Evolutionary conservation across 2,888 invertebrate genomes (phyloP), one percentile per base, ranked within the genome.

Genomic region (Agapostemon virescens): DNA sequence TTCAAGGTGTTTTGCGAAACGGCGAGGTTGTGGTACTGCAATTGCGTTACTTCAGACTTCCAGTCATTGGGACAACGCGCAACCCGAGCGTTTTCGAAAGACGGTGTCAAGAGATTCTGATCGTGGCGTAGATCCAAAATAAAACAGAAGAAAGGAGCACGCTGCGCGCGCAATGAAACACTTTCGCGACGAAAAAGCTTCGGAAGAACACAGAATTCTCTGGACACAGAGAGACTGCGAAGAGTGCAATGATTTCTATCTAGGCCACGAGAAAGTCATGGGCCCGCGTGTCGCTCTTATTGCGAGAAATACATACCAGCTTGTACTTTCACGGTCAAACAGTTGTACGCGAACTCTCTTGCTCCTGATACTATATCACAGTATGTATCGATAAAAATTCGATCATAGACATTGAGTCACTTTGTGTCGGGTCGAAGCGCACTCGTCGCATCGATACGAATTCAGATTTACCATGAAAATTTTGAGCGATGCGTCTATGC

Each of bases 241-340:
- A 81, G 86, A 84, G 89, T 87, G 87, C 86, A 85, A 85, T 79
- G 83, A 85, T 85, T 86, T 85, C 88, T 89, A 91, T 90, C 89
- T 92, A 89, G 91, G 91, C 89, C 91, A 91, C 89, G 91, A 90
- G 92, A 92, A 92, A 92, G 92, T 92, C 88, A 85, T 73, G 82
- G 85, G 84, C 81, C 81, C 79, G 33, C 77, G 84, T 84, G 84
- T 84, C 82, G 74, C 69, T 69, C 49, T 79, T 76, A 75, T 79
- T 76, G 66, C 69, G 49, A 71, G 78, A 77, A 61, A 78, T 69
- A 77, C 66, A 80, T 77, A 81, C 66, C 71, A 73, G 75, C 77
- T 81, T 85, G 84, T 86, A 86, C 83, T 86, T 83, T 81, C 78
- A 75, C 84, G 79, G 72, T 75, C 80, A 77, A 79, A 69, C 70